Evolutionary conservation across 1,140 invertebrate genomes (phyloP).

Genomic region (Neotoxoptera formosana): DNA sequence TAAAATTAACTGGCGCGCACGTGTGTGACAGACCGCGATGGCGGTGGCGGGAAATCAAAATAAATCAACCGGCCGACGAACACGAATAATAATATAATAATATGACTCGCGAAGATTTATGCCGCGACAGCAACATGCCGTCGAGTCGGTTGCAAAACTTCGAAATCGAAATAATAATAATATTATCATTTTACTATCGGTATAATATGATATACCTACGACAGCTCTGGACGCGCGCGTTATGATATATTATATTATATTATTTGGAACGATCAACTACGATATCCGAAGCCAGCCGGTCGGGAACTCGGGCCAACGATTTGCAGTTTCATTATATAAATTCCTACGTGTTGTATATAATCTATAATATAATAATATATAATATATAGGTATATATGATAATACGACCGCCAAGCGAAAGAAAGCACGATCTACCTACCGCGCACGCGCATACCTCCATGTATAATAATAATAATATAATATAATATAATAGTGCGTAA

Average conservation of each 20-base stretch:
- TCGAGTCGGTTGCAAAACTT: background rate
- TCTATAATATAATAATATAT: background rate
- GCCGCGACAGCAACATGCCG: background rate
- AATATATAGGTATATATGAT: too few species aligned
- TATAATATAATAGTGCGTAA: background rate
- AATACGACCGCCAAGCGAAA: background rate
- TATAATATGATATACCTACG: background rate
- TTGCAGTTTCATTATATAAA: background rate
- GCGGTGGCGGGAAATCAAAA: slow-evolving; percentile 12
- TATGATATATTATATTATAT: background rate
- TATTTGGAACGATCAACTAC: slow-evolving; percentile 31
- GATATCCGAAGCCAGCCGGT: background rate
- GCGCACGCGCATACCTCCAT: background rate
- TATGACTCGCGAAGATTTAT: slow-evolving; percentile 9
- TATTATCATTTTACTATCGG: background rate
- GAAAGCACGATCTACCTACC: background rate
- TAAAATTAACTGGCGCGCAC: slow-evolving; percentile 23
- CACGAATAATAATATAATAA: background rate
- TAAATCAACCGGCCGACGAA: slow-evolving; percentile 33
- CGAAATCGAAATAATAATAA: slow-evolving; percentile 5
- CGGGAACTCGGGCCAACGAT: background rate
- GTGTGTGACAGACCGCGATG: background rate
- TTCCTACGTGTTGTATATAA: background rate
- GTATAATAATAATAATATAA: background rate
- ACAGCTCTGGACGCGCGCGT: background rate